phyloP scores from a whole-genome alignment of 2,888 invertebrate genomes.

The Drosophila hamatofila region DNA sequence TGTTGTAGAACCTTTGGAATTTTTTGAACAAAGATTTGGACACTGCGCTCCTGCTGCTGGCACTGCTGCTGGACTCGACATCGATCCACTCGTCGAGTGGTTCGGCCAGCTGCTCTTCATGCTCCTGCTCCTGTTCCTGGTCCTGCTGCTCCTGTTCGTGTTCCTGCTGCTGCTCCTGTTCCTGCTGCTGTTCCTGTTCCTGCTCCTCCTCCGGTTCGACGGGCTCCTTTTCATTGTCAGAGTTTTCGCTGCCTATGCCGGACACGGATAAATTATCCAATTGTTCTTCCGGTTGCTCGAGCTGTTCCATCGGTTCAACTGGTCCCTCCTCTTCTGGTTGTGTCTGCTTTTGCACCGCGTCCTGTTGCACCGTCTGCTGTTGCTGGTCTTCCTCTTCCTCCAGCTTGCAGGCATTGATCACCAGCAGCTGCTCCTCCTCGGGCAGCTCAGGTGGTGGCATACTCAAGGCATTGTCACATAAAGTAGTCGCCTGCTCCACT shows the following conservation, averaged over 20 bases:
- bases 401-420: conserved; percentile 57
- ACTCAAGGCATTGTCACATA: not conserved
- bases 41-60: not conserved
- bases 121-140: not conserved
- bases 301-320: not conserved
- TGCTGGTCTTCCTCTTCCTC: conserved; percentile 19
- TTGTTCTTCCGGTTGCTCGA: not conserved
- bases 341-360: not conserved
- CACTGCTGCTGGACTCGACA: conserved; percentile 11
- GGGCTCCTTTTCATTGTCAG: conserved; percentile 24
- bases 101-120: not conserved
- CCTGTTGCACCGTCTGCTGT: not conserved
- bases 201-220: too few species aligned
- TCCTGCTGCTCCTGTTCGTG: not conserved
- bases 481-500: not conserved
- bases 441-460: conserved; percentile 42
- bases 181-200: not conserved
- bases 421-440: conserved; percentile 39
- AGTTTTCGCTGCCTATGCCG: conserved; percentile 40
- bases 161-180: too few species aligned
- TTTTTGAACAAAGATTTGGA: conserved; percentile 24
- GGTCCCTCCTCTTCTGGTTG: not conserved
- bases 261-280: not conserved
- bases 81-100: conserved; percentile 36
- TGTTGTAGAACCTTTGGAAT: conserved; percentile 37